These are phyloP conservation scores for Nomada ferruginata DNA, from an alignment of 2,888 invertebrate species.

Conservation along the genomic window DNA sequence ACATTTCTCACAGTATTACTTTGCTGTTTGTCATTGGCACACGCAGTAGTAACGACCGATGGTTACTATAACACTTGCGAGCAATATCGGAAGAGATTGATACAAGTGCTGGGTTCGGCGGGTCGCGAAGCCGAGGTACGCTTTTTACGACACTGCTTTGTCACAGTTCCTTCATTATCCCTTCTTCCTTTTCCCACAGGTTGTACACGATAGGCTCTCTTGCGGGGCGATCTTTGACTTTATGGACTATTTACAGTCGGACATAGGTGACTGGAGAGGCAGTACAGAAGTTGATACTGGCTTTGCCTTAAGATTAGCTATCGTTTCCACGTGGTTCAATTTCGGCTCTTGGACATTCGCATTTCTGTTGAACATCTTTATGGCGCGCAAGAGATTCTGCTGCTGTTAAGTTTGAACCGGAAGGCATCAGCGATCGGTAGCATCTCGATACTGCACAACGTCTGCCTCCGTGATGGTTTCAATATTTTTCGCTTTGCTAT, in stretches of 20 bases:
- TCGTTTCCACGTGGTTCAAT: slow-evolving; percentile 88
- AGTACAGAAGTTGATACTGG: slow-evolving; percentile 91
- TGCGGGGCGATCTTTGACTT: slow-evolving; percentile 92
- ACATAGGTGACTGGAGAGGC: slow-evolving; percentile 87
- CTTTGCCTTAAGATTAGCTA: slow-evolving; percentile 88
- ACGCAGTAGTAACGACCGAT: slow-evolving; percentile 89
- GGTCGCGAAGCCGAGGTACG: slow-evolving; percentile 74
- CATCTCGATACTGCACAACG: not conserved
- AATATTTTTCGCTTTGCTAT: too few species aligned
- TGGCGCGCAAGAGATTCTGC: slow-evolving; percentile 82
- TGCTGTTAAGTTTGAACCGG: slow-evolving; percentile 64
- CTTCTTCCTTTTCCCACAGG: slow-evolving; percentile 60
- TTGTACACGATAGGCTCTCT: slow-evolving; percentile 88
- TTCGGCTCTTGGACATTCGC: slow-evolving; percentile 86
- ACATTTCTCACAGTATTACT: slow-evolving; percentile 88
- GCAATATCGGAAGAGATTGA: slow-evolving; percentile 89
- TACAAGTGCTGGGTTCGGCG: slow-evolving; percentile 83
- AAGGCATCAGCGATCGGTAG: not conserved
- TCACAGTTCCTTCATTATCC: not conserved
- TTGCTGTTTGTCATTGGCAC: slow-evolving; percentile 88
- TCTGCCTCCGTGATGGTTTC: too few species aligned
- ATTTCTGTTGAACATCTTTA: slow-evolving; percentile 85
- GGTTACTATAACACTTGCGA: slow-evolving; percentile 92
- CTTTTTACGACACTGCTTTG: too few species aligned
- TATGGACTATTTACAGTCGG: slow-evolving; percentile 92